Percentiles rank a stretch among this genome's conserved stretches.
Evolutionary conservation across 2,113 vertebrate genomes (phyloP).

Genomic region (Alectura lathami): DNA sequence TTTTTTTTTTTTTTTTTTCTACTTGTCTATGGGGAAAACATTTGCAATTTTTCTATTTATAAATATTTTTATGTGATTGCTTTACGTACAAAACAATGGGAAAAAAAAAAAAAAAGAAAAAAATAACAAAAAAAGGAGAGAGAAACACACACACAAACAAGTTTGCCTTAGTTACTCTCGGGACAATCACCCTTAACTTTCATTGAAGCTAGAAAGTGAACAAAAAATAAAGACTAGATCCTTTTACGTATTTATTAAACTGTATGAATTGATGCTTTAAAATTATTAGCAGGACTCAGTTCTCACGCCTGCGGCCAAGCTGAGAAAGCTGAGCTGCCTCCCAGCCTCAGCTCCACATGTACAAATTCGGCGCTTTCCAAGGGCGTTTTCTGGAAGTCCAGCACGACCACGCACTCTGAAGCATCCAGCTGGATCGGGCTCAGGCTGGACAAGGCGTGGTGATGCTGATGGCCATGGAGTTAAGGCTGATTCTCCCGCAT

Average conservation of each 20-base stretch:
- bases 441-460: background rate
- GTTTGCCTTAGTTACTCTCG: conserved; percentile 81
- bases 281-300: conserved; percentile 55
- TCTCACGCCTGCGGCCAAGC: conserved; percentile 23
- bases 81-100: conserved; percentile 72
- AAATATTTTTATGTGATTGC: conserved; percentile 80
- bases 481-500: conserved; percentile 31
- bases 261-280: conserved; percentile 67
- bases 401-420: background rate
- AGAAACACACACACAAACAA: conserved; percentile 50
- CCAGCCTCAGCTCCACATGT: background rate
- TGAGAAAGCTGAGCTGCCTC: background rate
- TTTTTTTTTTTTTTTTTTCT: conserved; percentile 53
- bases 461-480: background rate
- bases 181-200: conserved; percentile 79
- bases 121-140: conserved; percentile 42
- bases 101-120: conserved; percentile 43
- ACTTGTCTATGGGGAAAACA: conserved; percentile 67
- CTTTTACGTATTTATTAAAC: conserved; percentile 78
- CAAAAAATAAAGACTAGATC: conserved; percentile 18
- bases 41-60: conserved; percentile 84
- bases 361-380: background rate
- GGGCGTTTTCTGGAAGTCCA: background rate
- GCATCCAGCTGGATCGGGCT: background rate
- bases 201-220: conserved; percentile 35